phyloP scores from a whole-genome alignment of 2,888 invertebrate species.

The Drosophila kuntzei region DNA sequence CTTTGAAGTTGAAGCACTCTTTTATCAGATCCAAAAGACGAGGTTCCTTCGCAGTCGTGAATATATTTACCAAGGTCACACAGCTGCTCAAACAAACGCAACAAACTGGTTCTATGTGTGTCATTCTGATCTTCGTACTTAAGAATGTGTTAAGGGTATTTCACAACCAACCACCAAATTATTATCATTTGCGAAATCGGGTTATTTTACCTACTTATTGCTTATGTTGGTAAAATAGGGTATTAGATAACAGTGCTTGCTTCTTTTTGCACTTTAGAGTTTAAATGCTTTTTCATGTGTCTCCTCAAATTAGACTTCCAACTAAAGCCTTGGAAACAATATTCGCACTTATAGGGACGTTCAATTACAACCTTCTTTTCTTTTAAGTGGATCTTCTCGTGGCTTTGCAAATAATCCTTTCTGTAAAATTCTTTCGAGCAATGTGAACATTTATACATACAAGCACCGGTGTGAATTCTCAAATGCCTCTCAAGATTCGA shows the following conservation, averaged over 20 bases:
- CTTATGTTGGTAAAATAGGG: background rate
- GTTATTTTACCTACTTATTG: background rate
- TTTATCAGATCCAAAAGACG: background rate
- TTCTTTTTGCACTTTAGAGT: too few species aligned
- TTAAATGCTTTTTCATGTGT: background rate
- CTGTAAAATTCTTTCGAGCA: too few species aligned
- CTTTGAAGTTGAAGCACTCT: conserved; percentile 3
- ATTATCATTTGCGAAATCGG: background rate
- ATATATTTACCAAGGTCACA: background rate
- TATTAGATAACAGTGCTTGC: too few species aligned
- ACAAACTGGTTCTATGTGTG: conserved; percentile 2
- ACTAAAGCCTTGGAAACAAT: background rate
- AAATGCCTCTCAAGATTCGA: background rate
- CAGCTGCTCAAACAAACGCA: background rate
- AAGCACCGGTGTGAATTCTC: background rate
- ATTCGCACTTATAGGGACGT: background rate
- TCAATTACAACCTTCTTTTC: background rate
- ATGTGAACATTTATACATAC: too few species aligned
- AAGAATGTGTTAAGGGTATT: background rate
- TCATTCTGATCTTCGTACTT: background rate
- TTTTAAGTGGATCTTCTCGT: background rate
- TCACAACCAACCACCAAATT: conserved; percentile 3
- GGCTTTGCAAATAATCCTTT: too few species aligned
- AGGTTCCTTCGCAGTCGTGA: background rate
- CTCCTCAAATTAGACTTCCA: background rate